Percentiles rank a stretch among this genome's conserved stretches.
These are phyloP conservation scores for Elegia similella DNA, from an alignment of 2,888 invertebrate genomes.

Conservation along the genomic window DNA sequence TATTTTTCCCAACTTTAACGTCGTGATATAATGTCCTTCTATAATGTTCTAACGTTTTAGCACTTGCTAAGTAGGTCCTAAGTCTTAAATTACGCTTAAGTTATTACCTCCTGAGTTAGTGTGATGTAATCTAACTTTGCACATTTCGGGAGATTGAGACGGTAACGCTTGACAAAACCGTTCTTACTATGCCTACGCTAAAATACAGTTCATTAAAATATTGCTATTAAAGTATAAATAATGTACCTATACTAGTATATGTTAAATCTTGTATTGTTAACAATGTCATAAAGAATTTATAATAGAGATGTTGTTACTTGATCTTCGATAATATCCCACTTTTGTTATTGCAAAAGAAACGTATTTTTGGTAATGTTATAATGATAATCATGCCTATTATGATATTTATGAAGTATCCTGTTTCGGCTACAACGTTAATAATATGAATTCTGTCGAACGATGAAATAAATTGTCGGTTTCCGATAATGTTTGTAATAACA, in stretches of 20 bases:
- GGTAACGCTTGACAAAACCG: not conserved
- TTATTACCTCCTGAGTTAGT: slow-evolving; percentile 6
- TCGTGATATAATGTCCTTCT: slow-evolving; percentile 1
- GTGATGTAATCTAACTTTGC: slow-evolving; percentile 3
- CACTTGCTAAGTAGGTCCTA: not conserved
- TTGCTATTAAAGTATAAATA: not conserved
- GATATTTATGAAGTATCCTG: slow-evolving; percentile 19
- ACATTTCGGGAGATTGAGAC: not conserved
- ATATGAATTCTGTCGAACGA: slow-evolving; percentile 41
- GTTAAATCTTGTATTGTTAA: not conserved
- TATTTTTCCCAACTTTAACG: slow-evolving; percentile 46
- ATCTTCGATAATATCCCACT: slow-evolving; percentile 19
- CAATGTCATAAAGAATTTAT: slow-evolving; percentile 13
- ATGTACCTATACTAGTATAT: not conserved
- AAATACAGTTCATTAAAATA: not conserved
- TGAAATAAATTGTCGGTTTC: slow-evolving; percentile 61
- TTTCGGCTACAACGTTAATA: slow-evolving; percentile 29
- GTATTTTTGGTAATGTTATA: slow-evolving; percentile 33
- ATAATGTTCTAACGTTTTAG: not conserved
- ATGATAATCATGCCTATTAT: slow-evolving; percentile 26
- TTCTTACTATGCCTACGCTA: not conserved
- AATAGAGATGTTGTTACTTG: slow-evolving; percentile 16
- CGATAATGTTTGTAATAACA: slow-evolving; percentile 67
- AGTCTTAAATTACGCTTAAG: slow-evolving; percentile 3
- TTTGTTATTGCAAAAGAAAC: slow-evolving; percentile 29